These are phyloP conservation scores for Coregonus ussuriensis DNA, from an alignment of 2,797 vertebrate species.

Conservation along the genomic window DNA sequence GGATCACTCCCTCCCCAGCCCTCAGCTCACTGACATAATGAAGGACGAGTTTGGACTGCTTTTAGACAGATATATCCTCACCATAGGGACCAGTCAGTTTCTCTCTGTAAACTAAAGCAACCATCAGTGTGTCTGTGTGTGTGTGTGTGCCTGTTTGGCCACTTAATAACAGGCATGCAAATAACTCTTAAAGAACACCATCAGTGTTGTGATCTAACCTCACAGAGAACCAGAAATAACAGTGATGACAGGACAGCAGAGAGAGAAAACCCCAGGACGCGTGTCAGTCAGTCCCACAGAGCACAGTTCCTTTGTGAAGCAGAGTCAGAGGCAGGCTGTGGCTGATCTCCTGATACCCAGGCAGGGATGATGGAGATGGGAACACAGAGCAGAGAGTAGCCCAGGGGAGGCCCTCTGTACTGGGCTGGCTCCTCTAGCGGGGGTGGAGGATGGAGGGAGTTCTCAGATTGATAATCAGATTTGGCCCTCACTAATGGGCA, in stretches of 20 bases:
- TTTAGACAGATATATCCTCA: neutral
- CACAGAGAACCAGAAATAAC: neutral
- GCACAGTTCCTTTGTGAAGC: neutral
- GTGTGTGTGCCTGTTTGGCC: neutral
- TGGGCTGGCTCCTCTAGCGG: conserved; percentile 19
- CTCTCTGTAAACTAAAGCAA: neutral
- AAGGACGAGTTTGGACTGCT: conserved; percentile 30
- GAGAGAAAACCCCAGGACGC: neutral
- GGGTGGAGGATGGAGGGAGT: conserved; percentile 11
- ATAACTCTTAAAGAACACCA: neutral
- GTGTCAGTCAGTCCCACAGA: neutral
- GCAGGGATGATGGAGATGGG: conserved; percentile 28
- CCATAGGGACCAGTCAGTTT: neutral
- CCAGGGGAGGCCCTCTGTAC: conserved; percentile 29
- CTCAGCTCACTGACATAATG: conserved; percentile 12
- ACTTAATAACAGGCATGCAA: neutral
- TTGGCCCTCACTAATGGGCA: conserved; percentile 55
- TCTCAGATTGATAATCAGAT: conserved; percentile 54
- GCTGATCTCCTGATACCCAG: neutral
- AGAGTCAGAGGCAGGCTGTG: too few relatives aligned
- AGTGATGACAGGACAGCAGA: neutral
- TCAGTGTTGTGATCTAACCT: too few relatives aligned
- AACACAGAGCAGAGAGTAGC: conserved; percentile 26
- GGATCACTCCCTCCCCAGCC: conserved; percentile 10
- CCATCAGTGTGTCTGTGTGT: conserved; percentile 4